Conservation (phyloP, 1,140 invertebrate genomes). For the Spodoptera frugiperda region DNA sequence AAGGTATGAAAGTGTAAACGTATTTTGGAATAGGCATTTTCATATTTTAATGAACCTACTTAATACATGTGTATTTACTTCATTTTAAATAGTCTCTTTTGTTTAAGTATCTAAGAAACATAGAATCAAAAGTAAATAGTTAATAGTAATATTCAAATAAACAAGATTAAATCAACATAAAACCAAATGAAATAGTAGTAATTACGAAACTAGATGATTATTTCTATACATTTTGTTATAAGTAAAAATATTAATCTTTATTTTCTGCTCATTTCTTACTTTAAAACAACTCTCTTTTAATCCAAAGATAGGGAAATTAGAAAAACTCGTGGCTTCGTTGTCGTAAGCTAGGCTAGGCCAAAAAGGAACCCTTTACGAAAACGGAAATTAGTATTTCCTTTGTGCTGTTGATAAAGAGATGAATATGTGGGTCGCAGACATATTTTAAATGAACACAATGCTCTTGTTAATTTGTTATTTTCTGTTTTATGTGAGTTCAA, state of each 20-base stretch:
- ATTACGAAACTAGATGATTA: no score
- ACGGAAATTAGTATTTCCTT: slow-evolving; percentile 73
- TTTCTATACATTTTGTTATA: no score
- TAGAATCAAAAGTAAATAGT: no score
- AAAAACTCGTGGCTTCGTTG: background rate
- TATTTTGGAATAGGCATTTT: background rate
- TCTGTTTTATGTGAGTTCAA: background rate
- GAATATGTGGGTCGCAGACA: slow-evolving; percentile 44
- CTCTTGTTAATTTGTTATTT: slow-evolving; percentile 11
- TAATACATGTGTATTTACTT: no score
- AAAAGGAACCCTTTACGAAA: slow-evolving; percentile 57
- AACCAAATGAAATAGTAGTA: no score
- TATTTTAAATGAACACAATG: slow-evolving; percentile 18
- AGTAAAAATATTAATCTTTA: no score
- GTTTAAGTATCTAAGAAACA: no score
- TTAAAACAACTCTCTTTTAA: background rate
- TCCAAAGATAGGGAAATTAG: background rate
- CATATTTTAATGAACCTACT: no score
- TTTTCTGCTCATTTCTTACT: no score
- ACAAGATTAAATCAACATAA: no score
- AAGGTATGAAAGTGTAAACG: background rate
- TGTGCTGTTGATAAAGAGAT: slow-evolving; percentile 59
- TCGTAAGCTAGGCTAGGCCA: background rate
- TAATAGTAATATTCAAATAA: no score
- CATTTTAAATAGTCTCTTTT: no score